Conservation (phyloP, 2,888 invertebrate genomes). For the Drosophila percnosoma region DNA sequence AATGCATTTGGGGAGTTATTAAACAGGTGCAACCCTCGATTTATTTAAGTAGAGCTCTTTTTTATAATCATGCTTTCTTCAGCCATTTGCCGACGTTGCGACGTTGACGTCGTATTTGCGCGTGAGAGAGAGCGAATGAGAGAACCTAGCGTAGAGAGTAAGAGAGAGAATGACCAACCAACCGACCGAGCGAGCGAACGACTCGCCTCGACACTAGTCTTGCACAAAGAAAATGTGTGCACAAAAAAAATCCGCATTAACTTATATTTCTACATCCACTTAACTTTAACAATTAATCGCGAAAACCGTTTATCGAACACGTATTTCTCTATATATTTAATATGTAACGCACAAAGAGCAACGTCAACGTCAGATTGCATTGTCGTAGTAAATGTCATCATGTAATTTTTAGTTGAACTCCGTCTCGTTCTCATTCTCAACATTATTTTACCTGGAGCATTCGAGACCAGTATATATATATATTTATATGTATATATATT, state of each 20-base stretch:
- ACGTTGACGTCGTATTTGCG: constrained; percentile 37
- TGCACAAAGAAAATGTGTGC: constrained; percentile 54
- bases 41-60: constrained; percentile 11
- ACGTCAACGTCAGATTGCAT: constrained; percentile 37
- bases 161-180: constrained; percentile 14
- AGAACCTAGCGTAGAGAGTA: constrained; percentile 4
- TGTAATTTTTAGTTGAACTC: constrained; percentile 59
- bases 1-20: neutral
- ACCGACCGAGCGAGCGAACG: neutral
- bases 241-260: constrained; percentile 1
- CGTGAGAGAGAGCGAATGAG: constrained; percentile 8
- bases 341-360: neutral
- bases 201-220: constrained; percentile 10
- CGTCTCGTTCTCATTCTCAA: constrained; percentile 23
- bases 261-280: neutral
- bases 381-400: constrained; percentile 55
- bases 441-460: constrained; percentile 61
- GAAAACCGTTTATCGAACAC: neutral
- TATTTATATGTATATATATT: neutral
- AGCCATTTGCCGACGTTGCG: constrained; percentile 61
- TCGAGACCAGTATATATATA: constrained; percentile 21
- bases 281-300: neutral
- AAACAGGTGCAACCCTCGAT: neutral
- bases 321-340: neutral
- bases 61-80: constrained; percentile 34